phyloP scores from a whole-genome alignment of 2,113 vertebrate species.

The Halcyon malimbica region DNA sequence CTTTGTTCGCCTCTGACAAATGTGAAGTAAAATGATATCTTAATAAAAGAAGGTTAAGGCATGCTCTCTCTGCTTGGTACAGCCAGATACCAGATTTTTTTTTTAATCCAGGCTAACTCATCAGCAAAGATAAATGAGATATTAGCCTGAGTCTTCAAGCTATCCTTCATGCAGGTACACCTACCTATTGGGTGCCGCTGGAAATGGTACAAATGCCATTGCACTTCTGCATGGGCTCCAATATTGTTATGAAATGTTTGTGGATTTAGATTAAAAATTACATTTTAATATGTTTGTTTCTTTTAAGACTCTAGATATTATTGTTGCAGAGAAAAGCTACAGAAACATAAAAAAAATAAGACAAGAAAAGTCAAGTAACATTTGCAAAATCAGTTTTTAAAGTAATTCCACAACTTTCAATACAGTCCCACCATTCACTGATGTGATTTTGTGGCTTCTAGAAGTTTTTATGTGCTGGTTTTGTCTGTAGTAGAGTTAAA shows the following conservation, averaged over 20 bases:
- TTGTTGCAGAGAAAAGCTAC: background rate
- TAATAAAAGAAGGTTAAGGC: background rate
- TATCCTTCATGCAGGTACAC: background rate
- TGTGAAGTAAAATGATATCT: background rate
- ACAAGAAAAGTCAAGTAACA: background rate
- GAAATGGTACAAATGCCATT: background rate
- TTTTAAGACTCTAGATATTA: background rate
- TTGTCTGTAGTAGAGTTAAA: background rate
- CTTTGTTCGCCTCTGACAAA: background rate
- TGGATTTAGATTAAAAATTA: background rate
- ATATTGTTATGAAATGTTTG: background rate
- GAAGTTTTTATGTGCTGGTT: background rate
- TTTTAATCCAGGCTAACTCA: background rate
- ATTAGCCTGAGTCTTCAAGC: background rate
- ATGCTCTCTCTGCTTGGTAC: background rate
- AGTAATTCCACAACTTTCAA: background rate
- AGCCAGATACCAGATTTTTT: background rate
- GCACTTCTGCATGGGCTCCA: background rate
- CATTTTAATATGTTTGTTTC: background rate
- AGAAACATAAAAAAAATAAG: background rate
- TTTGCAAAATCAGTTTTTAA: background rate
- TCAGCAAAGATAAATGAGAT: background rate
- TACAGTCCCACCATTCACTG: background rate
- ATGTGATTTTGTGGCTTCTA: background rate
- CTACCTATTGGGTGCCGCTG: rapidly evolving